Evolutionary conservation across 2,888 invertebrate species (phyloP), one percentile per base, ranked within the genome.

Genomic region (Dicranocentrus wangi): DNA sequence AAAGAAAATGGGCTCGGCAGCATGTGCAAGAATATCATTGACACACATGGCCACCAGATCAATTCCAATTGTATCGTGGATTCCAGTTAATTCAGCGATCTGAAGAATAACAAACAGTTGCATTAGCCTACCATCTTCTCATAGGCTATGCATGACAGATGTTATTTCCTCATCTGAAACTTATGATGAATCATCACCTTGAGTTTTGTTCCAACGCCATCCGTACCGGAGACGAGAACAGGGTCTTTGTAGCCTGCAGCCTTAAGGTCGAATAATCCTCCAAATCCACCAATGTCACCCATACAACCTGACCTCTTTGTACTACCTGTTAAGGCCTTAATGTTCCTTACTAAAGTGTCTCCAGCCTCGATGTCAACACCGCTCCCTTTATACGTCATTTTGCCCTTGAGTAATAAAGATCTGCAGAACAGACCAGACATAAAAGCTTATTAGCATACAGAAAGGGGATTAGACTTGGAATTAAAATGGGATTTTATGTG

Each of bases 21-120:
- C 98, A 82, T 97, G 95, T 85, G 97, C 97, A 65, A 99, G 90
- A 69, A 99, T 93, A 89, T 99, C 98, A 90, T 99, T 99, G 60
- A 96, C 98, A 88, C 98, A 98, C 97, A 98, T 98, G 2, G 98
- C 99, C 1, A 99, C 97, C 39, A 99, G 90, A 89, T 99, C 99
- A 87, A 95, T 94, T 0, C 99, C 99, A 72, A 99, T 92, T 0
- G 94, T 93, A 87, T 93, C 92, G 89, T 96, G 97, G 73, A 93
- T 92, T 17, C 92, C 91, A 88, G 93, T 92, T 80, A 92, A 91
- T 88, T 96, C 93, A 0, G 98, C 96, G 86, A 98, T 92, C 95
- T 95, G 27, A 17, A 47, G 15, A 47, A 5, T 47, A 15, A 47
- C n/a, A n/a, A n/a, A n/a, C n/a, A n/a, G n/a, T n/a, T n/a, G n/a